phyloP scores from a whole-genome alignment of 2,888 invertebrate genomes.

The Tenthredo mesomela region DNA sequence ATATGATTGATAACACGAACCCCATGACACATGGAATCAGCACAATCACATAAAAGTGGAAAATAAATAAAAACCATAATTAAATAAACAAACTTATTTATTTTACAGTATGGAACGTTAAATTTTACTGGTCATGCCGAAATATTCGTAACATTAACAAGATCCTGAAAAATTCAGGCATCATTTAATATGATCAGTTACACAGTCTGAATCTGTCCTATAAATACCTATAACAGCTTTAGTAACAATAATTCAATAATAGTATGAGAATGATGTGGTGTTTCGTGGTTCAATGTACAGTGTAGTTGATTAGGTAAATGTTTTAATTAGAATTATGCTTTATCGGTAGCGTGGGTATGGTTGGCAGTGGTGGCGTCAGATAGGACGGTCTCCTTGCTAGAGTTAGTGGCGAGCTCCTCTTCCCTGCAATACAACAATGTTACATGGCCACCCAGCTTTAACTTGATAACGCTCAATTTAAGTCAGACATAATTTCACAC shows the following conservation, averaged over 20 bases:
- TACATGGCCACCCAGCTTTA: conserved; percentile 70
- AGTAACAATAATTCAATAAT: conserved; percentile 53
- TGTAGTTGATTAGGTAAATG: conserved; percentile 47
- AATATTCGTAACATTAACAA: conserved; percentile 66
- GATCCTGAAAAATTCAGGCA: conserved; percentile 42
- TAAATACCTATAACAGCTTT: conserved; percentile 52
- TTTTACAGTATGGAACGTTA: conserved; percentile 65
- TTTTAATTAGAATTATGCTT: conserved; percentile 64
- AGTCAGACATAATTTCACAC: conserved; percentile 32
- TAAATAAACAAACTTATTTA: conserved; percentile 68
- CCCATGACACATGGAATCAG: conserved; percentile 49
- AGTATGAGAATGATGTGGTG: conserved; percentile 46
- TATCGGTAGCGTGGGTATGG: conserved; percentile 73
- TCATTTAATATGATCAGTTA: conserved; percentile 40
- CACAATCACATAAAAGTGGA: conserved; percentile 60
- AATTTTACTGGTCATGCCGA: conserved; percentile 71
- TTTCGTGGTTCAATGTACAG: conserved; percentile 45
- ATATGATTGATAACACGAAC: conserved; percentile 44
- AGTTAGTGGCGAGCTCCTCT: conserved; percentile 76
- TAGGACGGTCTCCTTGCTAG: conserved; percentile 77
- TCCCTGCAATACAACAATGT: conserved; percentile 76
- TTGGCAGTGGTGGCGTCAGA: conserved; percentile 76
- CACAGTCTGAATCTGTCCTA: conserved; percentile 52
- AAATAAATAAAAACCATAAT: conserved; percentile 60
- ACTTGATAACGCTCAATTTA: conserved; percentile 36